These are phyloP conservation scores for Drosophila parabipectinata DNA, from an alignment of 1,140 invertebrate genomes.

Conservation along the genomic window DNA sequence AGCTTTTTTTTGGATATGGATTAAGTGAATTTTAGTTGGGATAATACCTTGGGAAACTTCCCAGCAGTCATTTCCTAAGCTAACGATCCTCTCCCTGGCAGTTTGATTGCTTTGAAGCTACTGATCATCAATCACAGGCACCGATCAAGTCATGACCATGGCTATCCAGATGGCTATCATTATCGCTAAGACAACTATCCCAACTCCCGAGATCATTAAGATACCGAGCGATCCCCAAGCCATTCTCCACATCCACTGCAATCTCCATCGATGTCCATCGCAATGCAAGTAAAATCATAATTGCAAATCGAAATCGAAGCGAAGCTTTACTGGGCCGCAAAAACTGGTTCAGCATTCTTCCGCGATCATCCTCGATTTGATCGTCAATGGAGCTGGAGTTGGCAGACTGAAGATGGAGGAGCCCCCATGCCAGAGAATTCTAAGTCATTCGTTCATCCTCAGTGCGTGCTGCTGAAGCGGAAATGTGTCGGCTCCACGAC, in stretches of 20 bases:
- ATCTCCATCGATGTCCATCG: constrained; percentile 25
- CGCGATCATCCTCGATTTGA: constrained; percentile 39
- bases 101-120: constrained; percentile 15
- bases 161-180: constrained; percentile 29
- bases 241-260: constrained; percentile 21
- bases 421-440: constrained; percentile 37
- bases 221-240: constrained; percentile 25
- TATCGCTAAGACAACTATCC: constrained; percentile 20
- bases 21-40: too few relatives aligned
- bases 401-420: neutral
- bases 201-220: constrained; percentile 35
- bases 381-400: constrained; percentile 9
- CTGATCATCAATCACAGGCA: constrained; percentile 51
- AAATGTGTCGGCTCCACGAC: constrained; percentile 51
- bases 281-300: constrained; percentile 78
- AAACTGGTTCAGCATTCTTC: constrained; percentile 64
- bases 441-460: constrained; percentile 75
- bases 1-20: neutral
- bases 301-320: constrained; percentile 67
- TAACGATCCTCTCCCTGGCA: constrained; percentile 12
- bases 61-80: constrained; percentile 4
- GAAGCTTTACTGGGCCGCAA: constrained; percentile 51
- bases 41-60: constrained; percentile 1
- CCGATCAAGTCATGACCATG: constrained; percentile 15
- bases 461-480: constrained; percentile 72